Base-by-base conservation (phyloP, 2,113 vertebrate genomes). In the Corvus cornix region DNA sequence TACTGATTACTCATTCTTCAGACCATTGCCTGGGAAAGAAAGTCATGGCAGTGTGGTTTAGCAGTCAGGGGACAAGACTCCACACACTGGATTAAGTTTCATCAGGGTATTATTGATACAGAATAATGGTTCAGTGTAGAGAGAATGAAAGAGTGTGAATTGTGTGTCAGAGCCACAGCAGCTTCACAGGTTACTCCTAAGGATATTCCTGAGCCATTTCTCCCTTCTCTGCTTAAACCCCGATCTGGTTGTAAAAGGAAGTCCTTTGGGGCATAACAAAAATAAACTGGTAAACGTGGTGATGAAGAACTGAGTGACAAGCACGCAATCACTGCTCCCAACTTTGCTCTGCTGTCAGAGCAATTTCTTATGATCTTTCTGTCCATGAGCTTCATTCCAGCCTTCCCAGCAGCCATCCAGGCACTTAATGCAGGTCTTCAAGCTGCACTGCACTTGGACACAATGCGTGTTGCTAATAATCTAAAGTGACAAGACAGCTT, bases 401-500 rank as follows among this genome's bases (percentile, higher is more conserved):
- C 26, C 83, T 53, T 78, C 70, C 51, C 87, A 96, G 86, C 41
- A 87, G 67, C 77, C 77, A 82, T n/a, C 43, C 76, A 95, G 67
- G 49, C 87, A 63, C 67, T 91, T 88, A 89, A 43, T 39, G 35
- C 70, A 77, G 80, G 67, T 83, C 94, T 80, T 28, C 41, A 77
- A 66, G 58, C 73, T 79, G 63, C 43, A 5, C 69, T 75, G 83
- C 58, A 24, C 59, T 87, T 64, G 70, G 49, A 39, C 63, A 74
- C 30, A 7, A 60, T 10, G 39, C 51, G n/a, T 77, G 60, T 53
- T 60, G 37, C 27, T 79, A 89, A 93, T 94, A 94, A 97, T 93
- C 23, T 51, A 28, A 96, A 95, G 85, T 73, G 95, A 96, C 95
- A 96, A 41, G 79, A 31, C 16, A 90, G 72, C n/a, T 37, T 6